Evolutionary conservation across 2,797 vertebrate genomes (phyloP).

Genomic region (Chromobotia macracanthus): DNA sequence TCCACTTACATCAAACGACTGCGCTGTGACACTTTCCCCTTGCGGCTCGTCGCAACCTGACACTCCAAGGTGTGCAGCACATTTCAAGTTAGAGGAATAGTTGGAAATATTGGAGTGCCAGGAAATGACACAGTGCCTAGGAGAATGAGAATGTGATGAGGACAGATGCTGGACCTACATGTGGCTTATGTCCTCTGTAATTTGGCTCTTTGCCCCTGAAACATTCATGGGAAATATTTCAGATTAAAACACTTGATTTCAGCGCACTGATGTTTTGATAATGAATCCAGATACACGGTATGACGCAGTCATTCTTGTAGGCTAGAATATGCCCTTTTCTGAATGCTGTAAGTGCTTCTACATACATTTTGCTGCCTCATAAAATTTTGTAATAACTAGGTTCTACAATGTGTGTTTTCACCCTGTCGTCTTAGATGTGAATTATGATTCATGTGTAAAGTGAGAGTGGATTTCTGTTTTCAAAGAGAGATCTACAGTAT

Average conservation of each 20-base stretch:
- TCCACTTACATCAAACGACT: constrained; percentile 78
- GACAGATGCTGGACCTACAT: constrained; percentile 39
- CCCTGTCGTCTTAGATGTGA: constrained; percentile 47
- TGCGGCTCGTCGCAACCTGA: constrained; percentile 68
- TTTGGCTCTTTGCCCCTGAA: constrained; percentile 47
- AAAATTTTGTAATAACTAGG: constrained; percentile 1
- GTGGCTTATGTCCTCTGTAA: constrained; percentile 54
- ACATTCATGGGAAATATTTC: constrained; percentile 26
- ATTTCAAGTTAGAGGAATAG: constrained; percentile 65
- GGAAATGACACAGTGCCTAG: constrained; percentile 65
- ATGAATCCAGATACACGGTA: constrained; percentile 26
- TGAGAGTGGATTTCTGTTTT: constrained; percentile 9
- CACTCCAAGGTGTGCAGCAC: constrained; percentile 67
- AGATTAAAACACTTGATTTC: constrained; percentile 22
- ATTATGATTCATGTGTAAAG: constrained; percentile 25
- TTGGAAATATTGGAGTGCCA: constrained; percentile 55
- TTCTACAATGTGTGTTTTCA: constrained; percentile 33
- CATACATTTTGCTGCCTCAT: constrained; percentile 40
- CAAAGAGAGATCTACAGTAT: constrained; percentile 3
- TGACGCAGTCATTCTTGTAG: too few species aligned
- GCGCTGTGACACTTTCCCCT: constrained; percentile 72
- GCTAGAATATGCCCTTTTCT: constrained; percentile 40
- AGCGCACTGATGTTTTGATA: constrained; percentile 32
- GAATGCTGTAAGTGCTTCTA: constrained; percentile 34
- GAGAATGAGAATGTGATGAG: constrained; percentile 46